Evolutionary conservation across 2,113 vertebrate genomes (phyloP).

Genomic region (Dasyprocta punctata): DNA sequence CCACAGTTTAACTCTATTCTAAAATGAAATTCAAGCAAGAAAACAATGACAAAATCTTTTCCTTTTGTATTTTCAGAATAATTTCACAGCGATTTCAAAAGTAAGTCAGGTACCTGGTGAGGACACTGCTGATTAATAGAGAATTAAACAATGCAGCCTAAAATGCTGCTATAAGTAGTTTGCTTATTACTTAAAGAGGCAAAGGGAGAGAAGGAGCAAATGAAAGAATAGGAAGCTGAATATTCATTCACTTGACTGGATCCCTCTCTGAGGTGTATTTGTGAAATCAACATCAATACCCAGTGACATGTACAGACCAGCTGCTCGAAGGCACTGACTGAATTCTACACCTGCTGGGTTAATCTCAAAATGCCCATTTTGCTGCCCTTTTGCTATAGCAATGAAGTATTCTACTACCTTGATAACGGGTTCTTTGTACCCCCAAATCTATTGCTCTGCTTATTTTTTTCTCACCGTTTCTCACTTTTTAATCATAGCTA

Average conservation of each 20-base stretch:
- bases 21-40: constrained; percentile 33
- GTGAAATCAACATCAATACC: not conserved
- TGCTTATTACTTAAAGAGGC: not conserved
- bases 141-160: not conserved
- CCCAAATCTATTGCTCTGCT: not conserved
- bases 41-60: not conserved
- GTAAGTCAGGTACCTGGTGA: not conserved
- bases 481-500: not conserved
- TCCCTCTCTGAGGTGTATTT: not conserved
- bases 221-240: not conserved
- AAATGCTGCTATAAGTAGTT: not conserved
- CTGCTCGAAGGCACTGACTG: not conserved
- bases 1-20: not conserved
- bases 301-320: not conserved
- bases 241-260: not conserved
- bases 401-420: not conserved
- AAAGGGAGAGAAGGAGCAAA: not conserved
- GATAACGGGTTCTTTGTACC: constrained; percentile 1
- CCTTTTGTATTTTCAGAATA: not conserved
- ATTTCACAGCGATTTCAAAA: not conserved
- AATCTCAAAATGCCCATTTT: constrained; percentile 39
- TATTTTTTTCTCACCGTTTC: not conserved
- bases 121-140: not conserved
- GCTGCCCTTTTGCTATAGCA: constrained; percentile 42
- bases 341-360: constrained; percentile 20